These are phyloP conservation scores for Mastomys natalensis DNA, from an alignment of 2,113 vertebrate species.

Conservation along the genomic window DNA sequence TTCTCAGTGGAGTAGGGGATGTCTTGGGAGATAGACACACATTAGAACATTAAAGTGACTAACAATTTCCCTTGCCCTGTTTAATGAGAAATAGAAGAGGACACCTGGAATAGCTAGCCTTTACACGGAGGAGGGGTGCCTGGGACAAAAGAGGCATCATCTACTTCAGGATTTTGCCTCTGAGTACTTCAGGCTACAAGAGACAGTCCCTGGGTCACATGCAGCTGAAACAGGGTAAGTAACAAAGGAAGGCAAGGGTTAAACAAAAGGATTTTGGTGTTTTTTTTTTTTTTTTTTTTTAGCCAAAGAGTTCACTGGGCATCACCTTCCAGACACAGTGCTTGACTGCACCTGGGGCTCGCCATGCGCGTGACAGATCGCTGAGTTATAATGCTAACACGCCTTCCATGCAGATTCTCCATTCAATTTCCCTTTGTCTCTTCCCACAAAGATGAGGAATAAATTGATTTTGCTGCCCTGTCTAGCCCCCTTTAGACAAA, in stretches of 20 bases:
- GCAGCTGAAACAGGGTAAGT: neutral
- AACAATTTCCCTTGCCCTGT: no score
- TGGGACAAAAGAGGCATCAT: neutral
- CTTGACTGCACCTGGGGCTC: neutral
- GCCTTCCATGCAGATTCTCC: conserved; percentile 51
- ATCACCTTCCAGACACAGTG: neutral
- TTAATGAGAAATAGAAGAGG: neutral
- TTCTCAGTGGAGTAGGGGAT: neutral
- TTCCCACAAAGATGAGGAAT: conserved; percentile 57
- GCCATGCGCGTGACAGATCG: conserved; percentile 24
- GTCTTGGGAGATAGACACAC: neutral
- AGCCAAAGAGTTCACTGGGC: neutral
- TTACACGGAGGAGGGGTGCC: neutral
- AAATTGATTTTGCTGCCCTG: conserved; percentile 69
- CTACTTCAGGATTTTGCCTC: conserved; percentile 38
- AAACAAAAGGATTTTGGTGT: neutral
- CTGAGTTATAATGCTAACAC: conserved; percentile 56
- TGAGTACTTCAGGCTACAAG: conserved; percentile 37
- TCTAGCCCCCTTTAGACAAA: conserved; percentile 57
- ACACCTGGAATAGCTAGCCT: neutral
- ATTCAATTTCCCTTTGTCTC: conserved; percentile 71
- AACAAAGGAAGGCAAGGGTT: conserved; percentile 1
- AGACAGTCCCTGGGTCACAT: neutral
- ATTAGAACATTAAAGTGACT: neutral
- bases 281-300: no score